These are phyloP conservation scores for Phrynocephalus versicolor DNA, from an alignment of 2,113 vertebrate genomes.

Conservation along the genomic window DNA sequence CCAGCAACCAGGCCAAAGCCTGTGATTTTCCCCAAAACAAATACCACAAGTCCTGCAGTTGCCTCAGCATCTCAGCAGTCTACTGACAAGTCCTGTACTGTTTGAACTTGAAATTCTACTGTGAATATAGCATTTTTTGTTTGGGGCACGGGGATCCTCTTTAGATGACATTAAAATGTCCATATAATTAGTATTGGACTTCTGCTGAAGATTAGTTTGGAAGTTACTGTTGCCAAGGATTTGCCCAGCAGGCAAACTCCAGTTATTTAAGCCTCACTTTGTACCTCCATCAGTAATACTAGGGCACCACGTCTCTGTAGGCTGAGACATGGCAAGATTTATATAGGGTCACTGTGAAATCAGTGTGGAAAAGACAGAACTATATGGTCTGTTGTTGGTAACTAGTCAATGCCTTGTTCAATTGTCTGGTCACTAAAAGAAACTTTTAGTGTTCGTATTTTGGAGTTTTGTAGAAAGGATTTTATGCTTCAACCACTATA, in stretches of 20 bases:
- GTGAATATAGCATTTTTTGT: conserved; percentile 40
- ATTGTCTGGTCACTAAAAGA: conserved; percentile 24
- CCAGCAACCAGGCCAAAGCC: conserved; percentile 95
- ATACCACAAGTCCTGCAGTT: conserved; percentile 79
- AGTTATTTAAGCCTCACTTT: conserved; percentile 45
- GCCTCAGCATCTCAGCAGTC: conserved; percentile 86
- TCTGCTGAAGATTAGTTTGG: conserved; percentile 60
- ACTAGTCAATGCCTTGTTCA: conserved; percentile 34
- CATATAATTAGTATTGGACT: conserved; percentile 62
- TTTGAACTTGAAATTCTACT: conserved; percentile 68
- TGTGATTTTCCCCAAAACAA: conserved; percentile 88
- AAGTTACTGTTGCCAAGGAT: conserved; percentile 62
- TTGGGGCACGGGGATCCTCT: conserved; percentile 42
- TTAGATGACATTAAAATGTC: conserved; percentile 43
- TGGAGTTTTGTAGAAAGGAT: conserved; percentile 65
- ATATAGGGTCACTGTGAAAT: conserved; percentile 59
- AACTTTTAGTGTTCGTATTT: conserved; percentile 46
- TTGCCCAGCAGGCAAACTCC: conserved; percentile 41
- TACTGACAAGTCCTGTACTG: conserved; percentile 93
- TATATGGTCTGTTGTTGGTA: conserved; percentile 24
- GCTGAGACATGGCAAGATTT: conserved; percentile 8
- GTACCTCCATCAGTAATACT: neutral
- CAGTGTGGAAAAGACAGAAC: conserved; percentile 44
- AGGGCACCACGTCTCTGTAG: conserved; percentile 31
- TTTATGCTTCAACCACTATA: conserved; percentile 62